Evolutionary conservation across 1,140 invertebrate genomes (phyloP).

Genomic region (Pogonognathellus flavescens): DNA sequence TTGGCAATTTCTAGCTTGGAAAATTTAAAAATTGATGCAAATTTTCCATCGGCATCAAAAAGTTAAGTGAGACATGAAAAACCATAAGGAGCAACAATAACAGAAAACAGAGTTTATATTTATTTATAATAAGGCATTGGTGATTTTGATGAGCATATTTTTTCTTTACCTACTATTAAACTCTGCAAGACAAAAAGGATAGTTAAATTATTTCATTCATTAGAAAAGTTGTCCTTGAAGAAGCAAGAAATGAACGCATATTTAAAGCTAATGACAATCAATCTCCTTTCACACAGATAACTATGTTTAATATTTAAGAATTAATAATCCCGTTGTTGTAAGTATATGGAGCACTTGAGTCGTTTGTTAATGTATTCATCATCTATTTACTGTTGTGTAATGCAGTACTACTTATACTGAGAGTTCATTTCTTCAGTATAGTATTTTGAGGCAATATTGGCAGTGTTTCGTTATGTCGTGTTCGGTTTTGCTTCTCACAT

Average conservation of each 20-base stretch:
- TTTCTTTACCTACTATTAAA: no score
- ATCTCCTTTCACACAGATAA: background rate
- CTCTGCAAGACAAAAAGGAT: no score
- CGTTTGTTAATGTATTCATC: background rate
- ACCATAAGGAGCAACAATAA: no score
- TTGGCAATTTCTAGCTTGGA: no score
- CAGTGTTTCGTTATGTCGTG: conserved; percentile 25
- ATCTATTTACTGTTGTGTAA: background rate
- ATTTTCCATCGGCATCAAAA: no score
- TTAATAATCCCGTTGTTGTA: background rate
- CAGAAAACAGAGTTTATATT: no score
- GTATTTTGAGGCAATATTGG: conserved; percentile 32
- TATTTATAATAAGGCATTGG: no score
- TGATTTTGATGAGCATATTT: no score
- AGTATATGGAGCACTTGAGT: conserved; percentile 14
- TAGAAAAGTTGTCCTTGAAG: no score
- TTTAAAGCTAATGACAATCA: background rate
- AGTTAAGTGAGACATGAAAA: no score
- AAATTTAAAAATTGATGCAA: no score
- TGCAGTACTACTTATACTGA: background rate
- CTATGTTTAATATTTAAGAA: background rate
- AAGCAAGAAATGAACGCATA: background rate
- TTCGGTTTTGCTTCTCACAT: background rate
- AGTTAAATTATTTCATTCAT: no score
- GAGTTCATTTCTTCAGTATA: background rate